Evolutionary conservation across 2,888 invertebrate species (phyloP), one percentile per base, ranked within the genome.

Genomic region (Arrhopalites spinosus): DNA sequence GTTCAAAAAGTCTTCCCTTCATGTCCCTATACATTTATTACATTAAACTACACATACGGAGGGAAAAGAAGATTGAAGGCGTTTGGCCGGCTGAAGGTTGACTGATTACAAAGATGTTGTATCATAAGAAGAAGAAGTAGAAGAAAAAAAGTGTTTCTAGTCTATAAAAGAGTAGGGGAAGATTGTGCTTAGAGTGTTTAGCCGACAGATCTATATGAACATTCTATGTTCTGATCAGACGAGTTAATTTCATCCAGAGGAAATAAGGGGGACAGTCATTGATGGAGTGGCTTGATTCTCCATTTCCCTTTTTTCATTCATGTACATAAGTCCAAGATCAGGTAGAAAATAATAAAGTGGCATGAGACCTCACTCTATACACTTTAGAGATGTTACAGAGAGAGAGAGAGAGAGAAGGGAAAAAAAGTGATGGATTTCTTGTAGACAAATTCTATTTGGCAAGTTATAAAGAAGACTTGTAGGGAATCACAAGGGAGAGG

Each of bases 361-460:
- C 20, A 7, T 27, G 43, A 36, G 50, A n/a, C 15, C 15, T 20
- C 7, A 53, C 20, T 20, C 1, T 53, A 8, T 53, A 53, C 20
- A n/a, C 5, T n/a, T 23, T 53, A 7, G 7, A 8, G 17, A 8
- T 8, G 15, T 17, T 50, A 3, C n/a, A 13, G 11, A 67, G 68
- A 27, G 23, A 59, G 59, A 59, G 27, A 59, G 59, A 53, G 43
- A 1, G 23, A 53, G 67, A 20, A 23, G 17, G 72, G 23, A 1
- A 36, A 59, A 74, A 61, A 69, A 74, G 69, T 77, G 77, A 77
- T 77, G 77, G 72, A 74, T 74, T 78, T 71, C 68, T 56, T 67
- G 61, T 56, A 66, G 73, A 74, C 74, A 80, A 80, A 80, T 80
- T 80, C 76, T 77, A 78, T 80, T 80, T 80, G 75, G 80, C 80